A percentile compares a stretch with the other conserved stretches of the same genome.
Conservation (phyloP, 2,888 invertebrate species). For the Drosophila multiciliata region DNA sequence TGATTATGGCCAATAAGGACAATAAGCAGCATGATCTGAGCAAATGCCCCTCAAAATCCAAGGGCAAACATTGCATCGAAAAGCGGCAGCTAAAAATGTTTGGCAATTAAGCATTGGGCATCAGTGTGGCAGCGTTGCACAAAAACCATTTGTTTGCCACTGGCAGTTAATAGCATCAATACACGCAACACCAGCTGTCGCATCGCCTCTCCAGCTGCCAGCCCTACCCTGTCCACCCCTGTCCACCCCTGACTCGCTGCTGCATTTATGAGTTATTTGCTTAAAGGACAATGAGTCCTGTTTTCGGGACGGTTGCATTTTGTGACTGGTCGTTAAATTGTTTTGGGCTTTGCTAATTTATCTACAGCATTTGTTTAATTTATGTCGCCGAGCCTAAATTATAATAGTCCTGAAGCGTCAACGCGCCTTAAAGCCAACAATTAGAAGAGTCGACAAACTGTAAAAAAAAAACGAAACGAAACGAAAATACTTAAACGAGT, state of each 20-base stretch:
- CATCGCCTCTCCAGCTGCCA: conserved; percentile 44
- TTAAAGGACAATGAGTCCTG: conserved; percentile 57
- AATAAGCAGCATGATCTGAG: conserved; percentile 60
- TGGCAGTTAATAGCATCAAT: conserved; percentile 61
- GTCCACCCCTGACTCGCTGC: conserved; percentile 10
- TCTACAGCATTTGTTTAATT: conserved; percentile 77
- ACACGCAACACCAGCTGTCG: conserved; percentile 75
- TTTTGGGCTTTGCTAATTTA: conserved; percentile 73
- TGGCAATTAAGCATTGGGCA: conserved; percentile 70
- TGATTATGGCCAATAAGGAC: conserved; percentile 54
- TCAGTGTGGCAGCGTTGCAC: conserved; percentile 12
- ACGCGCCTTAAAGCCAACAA: conserved; percentile 51
- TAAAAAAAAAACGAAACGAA: conserved; percentile 6
- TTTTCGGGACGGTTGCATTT: conserved; percentile 57
- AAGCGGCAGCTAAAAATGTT: conserved; percentile 25
- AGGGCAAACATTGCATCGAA: conserved; percentile 60
- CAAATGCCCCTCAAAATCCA: conserved; percentile 52
- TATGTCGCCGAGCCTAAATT: conserved; percentile 69
- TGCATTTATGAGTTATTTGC: conserved; percentile 79
- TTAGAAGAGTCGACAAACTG: conserved; percentile 27
- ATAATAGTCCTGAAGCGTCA: conserved; percentile 28
- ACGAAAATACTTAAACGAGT: conserved; percentile 19
- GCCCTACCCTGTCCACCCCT: conserved; percentile 2
- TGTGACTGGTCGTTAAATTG: conserved; percentile 67
- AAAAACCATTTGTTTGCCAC: conserved; percentile 50